phyloP scores from a whole-genome alignment of 2,888 invertebrate species.

The Ormyrus thymus region DNA sequence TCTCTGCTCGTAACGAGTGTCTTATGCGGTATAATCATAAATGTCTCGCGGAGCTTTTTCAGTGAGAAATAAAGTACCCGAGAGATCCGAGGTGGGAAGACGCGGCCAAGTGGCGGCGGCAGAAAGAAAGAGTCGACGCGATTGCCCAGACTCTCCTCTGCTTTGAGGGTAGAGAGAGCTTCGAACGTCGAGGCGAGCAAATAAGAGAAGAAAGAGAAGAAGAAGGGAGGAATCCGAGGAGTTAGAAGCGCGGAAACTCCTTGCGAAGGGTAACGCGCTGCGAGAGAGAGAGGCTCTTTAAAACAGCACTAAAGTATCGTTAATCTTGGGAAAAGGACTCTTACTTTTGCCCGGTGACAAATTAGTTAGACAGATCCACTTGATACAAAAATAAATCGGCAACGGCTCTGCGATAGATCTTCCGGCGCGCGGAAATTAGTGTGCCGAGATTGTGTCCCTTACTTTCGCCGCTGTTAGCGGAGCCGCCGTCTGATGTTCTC shows the following conservation, averaged over 20 bases:
- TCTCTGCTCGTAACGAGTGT: conserved; percentile 49
- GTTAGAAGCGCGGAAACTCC: conserved; percentile 19
- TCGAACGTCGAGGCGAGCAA: not conserved
- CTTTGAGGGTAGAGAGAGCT: not conserved
- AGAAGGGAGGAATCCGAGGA: conserved; percentile 12
- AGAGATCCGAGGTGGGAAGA: not conserved
- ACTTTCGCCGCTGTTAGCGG: not conserved
- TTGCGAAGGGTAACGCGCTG: conserved; percentile 4
- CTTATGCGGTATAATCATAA: not conserved
- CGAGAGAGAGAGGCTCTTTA: conserved; percentile 67
- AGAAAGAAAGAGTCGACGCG: not conserved
- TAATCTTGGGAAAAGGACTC: conserved; percentile 71
- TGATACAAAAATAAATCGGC: conserved; percentile 74
- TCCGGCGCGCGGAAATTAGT: conserved; percentile 62
- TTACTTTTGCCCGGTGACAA: conserved; percentile 70
- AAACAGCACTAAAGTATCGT: conserved; percentile 74
- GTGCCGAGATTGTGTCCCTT: conserved; percentile 47
- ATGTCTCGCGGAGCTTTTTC: not conserved
- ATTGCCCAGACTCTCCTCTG: not conserved
- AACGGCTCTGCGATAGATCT: conserved; percentile 68
- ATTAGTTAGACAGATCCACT: conserved; percentile 73
- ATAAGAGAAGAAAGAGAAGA: conserved; percentile 22
- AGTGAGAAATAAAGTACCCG: not conserved
- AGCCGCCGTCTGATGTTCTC: no score
- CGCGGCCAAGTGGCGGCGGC: not conserved